Percentiles rank a stretch among this genome's conserved stretches.
Conservation (phyloP, 2,113 vertebrate species). For the Ptilonorhynchus violaceus region DNA sequence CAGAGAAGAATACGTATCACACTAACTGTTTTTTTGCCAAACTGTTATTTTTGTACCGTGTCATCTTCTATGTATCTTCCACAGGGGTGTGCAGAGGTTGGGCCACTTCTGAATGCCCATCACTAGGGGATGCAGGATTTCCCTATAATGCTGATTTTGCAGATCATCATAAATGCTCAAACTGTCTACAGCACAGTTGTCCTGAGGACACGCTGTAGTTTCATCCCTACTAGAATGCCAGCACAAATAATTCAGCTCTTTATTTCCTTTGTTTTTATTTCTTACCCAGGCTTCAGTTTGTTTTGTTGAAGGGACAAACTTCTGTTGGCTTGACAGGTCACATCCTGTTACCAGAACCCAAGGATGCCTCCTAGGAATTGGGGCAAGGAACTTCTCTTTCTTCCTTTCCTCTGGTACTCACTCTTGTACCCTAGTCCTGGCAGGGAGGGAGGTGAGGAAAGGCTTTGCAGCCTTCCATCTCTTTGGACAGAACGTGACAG, state of each 20-base stretch:
- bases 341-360: background rate
- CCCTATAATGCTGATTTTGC: background rate
- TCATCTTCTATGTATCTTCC: background rate
- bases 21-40: background rate
- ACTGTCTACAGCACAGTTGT: background rate
- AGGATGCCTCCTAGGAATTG: background rate
- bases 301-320: background rate
- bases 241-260: background rate
- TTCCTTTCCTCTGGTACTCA: background rate
- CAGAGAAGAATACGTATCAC: background rate
- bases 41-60: rapidly evolving
- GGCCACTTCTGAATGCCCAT: background rate
- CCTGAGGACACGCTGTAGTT: background rate
- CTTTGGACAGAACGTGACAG: background rate
- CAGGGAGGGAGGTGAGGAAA: background rate
- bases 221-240: background rate
- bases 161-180: background rate
- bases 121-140: background rate
- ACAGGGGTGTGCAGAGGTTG: background rate
- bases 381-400: background rate
- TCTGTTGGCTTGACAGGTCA: background rate
- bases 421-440: background rate
- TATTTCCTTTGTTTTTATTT: background rate
- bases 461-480: background rate
- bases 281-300: background rate